These are phyloP conservation scores for Hydrotaea cyrtoneurina DNA, from an alignment of 2,888 invertebrate species.

Conservation along the genomic window DNA sequence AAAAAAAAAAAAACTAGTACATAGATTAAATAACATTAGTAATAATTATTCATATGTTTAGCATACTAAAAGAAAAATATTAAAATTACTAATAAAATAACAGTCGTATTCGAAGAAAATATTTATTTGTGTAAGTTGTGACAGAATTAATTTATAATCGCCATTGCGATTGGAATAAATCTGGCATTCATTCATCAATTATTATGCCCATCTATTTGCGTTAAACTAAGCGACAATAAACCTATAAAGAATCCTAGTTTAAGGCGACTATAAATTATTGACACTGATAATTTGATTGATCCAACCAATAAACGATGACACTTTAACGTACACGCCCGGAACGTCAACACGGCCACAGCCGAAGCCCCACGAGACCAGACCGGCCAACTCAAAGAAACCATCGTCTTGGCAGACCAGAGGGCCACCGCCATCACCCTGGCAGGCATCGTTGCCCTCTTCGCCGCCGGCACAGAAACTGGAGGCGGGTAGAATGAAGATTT, in stretches of 20 bases:
- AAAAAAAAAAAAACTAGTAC: too few relatives aligned
- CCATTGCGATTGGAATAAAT: constrained; percentile 31
- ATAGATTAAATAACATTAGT: constrained; percentile 49
- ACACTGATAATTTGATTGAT: constrained; percentile 98
- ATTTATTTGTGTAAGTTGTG: background rate
- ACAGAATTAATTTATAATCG: constrained; percentile 29
- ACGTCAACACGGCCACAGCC: constrained; percentile 96
- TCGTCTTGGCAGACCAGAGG: constrained; percentile 96
- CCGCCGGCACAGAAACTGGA: constrained; percentile 97
- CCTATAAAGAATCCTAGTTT: constrained; percentile 33
- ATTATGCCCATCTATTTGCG: background rate
- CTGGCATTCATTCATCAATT: background rate
- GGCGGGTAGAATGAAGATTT: constrained; percentile 95
- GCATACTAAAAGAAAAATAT: constrained; percentile 35
- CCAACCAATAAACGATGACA: constrained; percentile 97
- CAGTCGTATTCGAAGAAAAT: constrained; percentile 52
- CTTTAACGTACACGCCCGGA: constrained; percentile 98
- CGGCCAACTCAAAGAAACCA: constrained; percentile 95
- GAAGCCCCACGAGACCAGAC: constrained; percentile 97
- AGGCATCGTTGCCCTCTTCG: constrained; percentile 95
- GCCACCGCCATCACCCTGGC: constrained; percentile 97
- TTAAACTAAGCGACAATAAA: constrained; percentile 12
- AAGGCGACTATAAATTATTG: constrained; percentile 88
- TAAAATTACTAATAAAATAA: constrained; percentile 60
- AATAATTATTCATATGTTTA: constrained; percentile 36